Evolutionary conservation across 2,113 vertebrate genomes (phyloP).

Genomic region (Nicator chloris): DNA sequence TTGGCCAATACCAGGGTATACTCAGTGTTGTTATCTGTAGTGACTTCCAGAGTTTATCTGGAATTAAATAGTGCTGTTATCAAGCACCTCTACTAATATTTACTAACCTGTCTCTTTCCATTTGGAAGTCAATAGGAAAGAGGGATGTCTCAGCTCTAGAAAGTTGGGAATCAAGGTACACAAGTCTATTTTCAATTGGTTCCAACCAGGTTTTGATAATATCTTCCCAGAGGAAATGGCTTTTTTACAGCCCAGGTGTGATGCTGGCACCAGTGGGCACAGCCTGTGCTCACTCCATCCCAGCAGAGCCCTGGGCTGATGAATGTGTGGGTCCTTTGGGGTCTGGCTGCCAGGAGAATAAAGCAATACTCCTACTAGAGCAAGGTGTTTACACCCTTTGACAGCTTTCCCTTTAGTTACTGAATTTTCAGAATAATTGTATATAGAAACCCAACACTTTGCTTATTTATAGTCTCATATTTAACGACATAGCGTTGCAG

Average conservation of each 20-base stretch:
- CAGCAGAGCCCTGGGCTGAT: not conserved
- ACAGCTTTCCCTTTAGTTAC: slow-evolving; percentile 17
- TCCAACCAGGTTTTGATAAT: not conserved
- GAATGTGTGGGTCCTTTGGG: not conserved
- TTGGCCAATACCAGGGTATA: not conserved
- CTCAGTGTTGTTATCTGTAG: not conserved
- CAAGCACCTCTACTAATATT: not conserved
- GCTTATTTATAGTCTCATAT: slow-evolving; percentile 41
- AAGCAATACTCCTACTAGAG: not conserved
- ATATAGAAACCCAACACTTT: slow-evolving; percentile 45
- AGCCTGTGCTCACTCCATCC: not conserved
- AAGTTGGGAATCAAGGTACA: not conserved
- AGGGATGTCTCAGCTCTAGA: not conserved
- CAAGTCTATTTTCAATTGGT: not conserved
- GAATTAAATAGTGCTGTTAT: not conserved
- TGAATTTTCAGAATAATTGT: slow-evolving; percentile 52
- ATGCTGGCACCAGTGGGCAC: not conserved
- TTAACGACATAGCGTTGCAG: slow-evolving; percentile 33
- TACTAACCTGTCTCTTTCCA: not conserved
- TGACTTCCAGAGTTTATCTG: not conserved
- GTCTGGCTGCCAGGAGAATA: not conserved
- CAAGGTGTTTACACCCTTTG: not conserved
- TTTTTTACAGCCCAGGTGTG: not conserved
- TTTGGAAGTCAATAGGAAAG: not conserved
- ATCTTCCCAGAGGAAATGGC: not conserved